These are phyloP conservation scores for Dinomys branickii DNA, from an alignment of 2,113 vertebrate genomes.

Conservation along the genomic window DNA sequence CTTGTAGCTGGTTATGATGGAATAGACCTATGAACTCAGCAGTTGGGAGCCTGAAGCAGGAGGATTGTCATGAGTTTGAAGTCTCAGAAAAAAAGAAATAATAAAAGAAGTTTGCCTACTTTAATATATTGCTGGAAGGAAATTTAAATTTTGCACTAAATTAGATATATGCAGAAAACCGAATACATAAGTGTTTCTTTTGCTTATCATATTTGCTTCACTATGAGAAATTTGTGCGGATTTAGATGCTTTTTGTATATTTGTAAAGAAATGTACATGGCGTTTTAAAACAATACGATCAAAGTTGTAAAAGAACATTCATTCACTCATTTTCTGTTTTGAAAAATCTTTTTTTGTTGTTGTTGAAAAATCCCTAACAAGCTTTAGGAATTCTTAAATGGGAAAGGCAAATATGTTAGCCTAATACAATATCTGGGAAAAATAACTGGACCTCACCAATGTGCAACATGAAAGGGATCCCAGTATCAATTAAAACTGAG, in stretches of 20 bases:
- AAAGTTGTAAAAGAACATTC: background rate
- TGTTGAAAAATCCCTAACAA: background rate
- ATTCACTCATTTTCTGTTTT: background rate
- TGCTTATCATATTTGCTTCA: background rate
- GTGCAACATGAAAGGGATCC: rapidly evolving
- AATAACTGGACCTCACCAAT: background rate
- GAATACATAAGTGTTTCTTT: background rate
- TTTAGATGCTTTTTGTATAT: background rate
- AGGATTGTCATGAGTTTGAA: background rate
- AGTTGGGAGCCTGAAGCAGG: background rate
- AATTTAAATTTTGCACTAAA: background rate
- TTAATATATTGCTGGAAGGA: background rate
- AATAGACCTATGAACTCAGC: background rate
- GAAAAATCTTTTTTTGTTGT: background rate
- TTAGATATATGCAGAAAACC: background rate
- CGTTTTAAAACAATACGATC: background rate
- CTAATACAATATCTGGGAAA: background rate
- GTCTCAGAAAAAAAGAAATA: background rate
- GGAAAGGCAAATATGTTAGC: background rate
- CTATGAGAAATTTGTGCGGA: background rate
- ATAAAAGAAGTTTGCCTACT: background rate
- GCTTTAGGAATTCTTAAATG: background rate
- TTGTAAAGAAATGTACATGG: background rate
- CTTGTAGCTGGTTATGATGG: background rate
- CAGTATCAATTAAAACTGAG: rapidly evolving